A percentile compares a stretch with the other conserved stretches of the same genome.
Conservation (phyloP, 2,797 vertebrate genomes). For the Gallinago stenura region DNA sequence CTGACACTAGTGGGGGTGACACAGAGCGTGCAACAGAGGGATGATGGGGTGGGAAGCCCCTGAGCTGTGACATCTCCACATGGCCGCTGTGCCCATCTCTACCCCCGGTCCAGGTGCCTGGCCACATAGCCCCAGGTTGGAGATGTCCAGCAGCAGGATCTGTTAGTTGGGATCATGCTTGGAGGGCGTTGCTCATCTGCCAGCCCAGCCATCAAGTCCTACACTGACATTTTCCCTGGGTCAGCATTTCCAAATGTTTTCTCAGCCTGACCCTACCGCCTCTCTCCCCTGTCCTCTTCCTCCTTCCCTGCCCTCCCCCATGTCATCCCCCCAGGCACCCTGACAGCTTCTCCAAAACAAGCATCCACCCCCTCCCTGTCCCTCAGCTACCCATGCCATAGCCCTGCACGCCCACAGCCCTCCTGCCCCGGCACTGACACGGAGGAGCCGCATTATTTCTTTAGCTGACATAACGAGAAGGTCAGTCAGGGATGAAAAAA, state of each 20-base stretch:
- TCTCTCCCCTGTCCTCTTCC: background rate
- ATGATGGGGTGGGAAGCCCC: fast-evolving
- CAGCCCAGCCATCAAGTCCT: background rate
- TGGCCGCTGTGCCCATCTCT: no score
- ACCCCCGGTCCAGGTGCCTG: fast-evolving
- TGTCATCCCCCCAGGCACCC: background rate
- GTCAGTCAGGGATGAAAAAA: background rate
- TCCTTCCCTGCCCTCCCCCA: background rate
- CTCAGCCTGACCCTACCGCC: background rate
- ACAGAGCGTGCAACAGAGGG: fast-evolving
- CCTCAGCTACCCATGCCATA: fast-evolving
- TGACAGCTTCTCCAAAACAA: background rate
- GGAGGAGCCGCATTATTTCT: background rate
- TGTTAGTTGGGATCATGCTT: background rate
- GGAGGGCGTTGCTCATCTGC: background rate
- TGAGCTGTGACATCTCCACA: fast-evolving
- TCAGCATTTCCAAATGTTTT: background rate
- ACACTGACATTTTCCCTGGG: background rate
- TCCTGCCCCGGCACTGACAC: fast-evolving
- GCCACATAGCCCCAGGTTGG: fast-evolving
- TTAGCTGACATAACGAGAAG: background rate
- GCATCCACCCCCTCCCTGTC: background rate
- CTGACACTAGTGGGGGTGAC: fast-evolving
- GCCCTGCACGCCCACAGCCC: fast-evolving
- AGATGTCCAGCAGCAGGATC: background rate